Evolutionary conservation across 37 sponge, comb jelly and placozoan species (phyloP).

Genomic region (Chondrosia reniformis): DNA sequence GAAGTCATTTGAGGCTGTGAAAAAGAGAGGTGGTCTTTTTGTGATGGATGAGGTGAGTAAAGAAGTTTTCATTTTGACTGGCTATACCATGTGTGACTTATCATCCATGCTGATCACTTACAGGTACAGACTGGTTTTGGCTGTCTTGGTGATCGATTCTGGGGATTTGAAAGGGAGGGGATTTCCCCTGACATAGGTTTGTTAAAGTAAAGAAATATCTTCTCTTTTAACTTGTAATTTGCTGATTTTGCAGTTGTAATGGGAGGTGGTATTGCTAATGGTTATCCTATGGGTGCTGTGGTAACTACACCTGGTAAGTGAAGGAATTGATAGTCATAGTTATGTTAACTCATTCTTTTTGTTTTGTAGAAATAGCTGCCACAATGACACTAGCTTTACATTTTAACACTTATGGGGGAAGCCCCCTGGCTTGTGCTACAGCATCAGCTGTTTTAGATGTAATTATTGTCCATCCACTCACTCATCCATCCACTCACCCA

Average conservation of each 20-base stretch:
- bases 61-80: too few relatives aligned
- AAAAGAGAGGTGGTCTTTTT: slow-evolving; percentile 79
- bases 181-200: slow-evolving; percentile 86
- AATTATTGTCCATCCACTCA: background rate
- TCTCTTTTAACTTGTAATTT: background rate
- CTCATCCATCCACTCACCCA: too few relatives aligned
- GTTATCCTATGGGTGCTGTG: slow-evolving; percentile 89
- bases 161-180: slow-evolving; percentile 90
- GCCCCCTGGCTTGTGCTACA: slow-evolving; percentile 85
- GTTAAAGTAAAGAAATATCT: too few relatives aligned
- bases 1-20: slow-evolving; percentile 54
- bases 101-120: too few relatives aligned
- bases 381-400: slow-evolving; percentile 69
- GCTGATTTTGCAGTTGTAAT: slow-evolving; percentile 57
- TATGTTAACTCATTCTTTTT: too few relatives aligned
- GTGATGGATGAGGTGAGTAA: slow-evolving; percentile 88
- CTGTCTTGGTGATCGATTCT: slow-evolving; percentile 83
- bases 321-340: too few relatives aligned
- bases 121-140: slow-evolving; percentile 98
- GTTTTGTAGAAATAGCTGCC: slow-evolving; percentile 69
- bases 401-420: slow-evolving; percentile 98
- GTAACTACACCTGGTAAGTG: slow-evolving; percentile 85
- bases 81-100: too few relatives aligned
- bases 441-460: slow-evolving; percentile 88
- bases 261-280: slow-evolving; percentile 93